These are phyloP conservation scores for Loripinus fragilis DNA, from an alignment of 2,888 invertebrate genomes.

Conservation along the genomic window DNA sequence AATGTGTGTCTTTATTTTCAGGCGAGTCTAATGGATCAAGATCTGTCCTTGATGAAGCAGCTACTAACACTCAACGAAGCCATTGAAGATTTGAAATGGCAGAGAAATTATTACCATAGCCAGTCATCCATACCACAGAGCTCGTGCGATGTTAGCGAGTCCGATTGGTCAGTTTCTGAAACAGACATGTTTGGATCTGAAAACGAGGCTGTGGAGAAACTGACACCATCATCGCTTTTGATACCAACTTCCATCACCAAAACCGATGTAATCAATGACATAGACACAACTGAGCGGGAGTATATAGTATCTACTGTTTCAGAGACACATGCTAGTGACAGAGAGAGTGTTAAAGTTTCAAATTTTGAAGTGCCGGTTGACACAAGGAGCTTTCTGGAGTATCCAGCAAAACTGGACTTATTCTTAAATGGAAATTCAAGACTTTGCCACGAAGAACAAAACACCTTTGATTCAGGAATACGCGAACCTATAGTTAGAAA, in stretches of 20 bases:
- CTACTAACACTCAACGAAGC: constrained; percentile 78
- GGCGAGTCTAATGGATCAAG: constrained; percentile 78
- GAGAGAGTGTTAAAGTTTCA: neutral
- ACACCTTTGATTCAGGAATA: constrained; percentile 72
- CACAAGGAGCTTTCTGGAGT: neutral
- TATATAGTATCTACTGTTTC: neutral
- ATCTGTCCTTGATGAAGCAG: constrained; percentile 77
- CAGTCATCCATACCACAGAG: constrained; percentile 59
- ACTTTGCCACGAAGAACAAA: constrained; percentile 60
- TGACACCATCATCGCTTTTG: constrained; percentile 39
- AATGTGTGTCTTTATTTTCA: constrained; percentile 58
- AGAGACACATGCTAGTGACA: neutral
- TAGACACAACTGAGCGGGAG: neutral
- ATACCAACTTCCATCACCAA: neutral
- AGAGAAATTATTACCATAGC: constrained; percentile 67
- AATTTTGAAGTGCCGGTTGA: neutral
- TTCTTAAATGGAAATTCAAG: constrained; percentile 25
- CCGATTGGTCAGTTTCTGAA: constrained; percentile 72
- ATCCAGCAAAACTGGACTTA: constrained; percentile 33
- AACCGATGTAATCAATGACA: too few species aligned
- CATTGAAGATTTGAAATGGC: constrained; percentile 79
- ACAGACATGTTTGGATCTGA: constrained; percentile 70
- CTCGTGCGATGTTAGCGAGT: constrained; percentile 62
- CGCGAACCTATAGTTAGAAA: constrained; percentile 55
- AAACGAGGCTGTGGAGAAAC: constrained; percentile 49